These are phyloP conservation scores for Spinibarbus caldwelli DNA, from an alignment of 2,797 vertebrate genomes.

Conservation along the genomic window DNA sequence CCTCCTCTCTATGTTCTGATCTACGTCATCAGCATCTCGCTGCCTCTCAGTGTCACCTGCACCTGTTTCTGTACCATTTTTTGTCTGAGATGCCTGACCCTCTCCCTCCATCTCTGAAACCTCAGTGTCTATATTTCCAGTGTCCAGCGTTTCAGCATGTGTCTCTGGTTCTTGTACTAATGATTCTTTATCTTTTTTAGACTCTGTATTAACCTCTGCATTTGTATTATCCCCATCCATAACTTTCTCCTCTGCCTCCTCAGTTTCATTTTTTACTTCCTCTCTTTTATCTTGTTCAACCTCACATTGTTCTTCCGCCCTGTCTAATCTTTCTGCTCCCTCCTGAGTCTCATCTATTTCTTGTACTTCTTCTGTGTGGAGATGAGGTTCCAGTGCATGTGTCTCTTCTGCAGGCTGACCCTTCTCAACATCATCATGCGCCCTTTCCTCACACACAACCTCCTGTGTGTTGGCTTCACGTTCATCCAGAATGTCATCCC, in stretches of 20 bases:
- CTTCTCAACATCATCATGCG: slow-evolving; percentile 13
- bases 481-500: slow-evolving; percentile 58
- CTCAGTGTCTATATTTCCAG: slow-evolving; percentile 49
- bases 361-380: neutral
- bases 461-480: slow-evolving; percentile 31
- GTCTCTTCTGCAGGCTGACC: slow-evolving; percentile 20
- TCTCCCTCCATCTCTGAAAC: slow-evolving; percentile 64
- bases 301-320: slow-evolving; percentile 39
- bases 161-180: slow-evolving; percentile 44
- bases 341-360: slow-evolving; percentile 29
- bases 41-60: slow-evolving; percentile 34
- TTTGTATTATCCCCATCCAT: neutral
- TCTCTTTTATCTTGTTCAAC: slow-evolving; percentile 30
- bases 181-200: slow-evolving; percentile 60
- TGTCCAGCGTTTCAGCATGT: slow-evolving; percentile 58
- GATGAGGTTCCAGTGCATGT: slow-evolving; percentile 23
- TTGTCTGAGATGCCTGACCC: slow-evolving; percentile 46
- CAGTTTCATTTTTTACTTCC: slow-evolving; percentile 21
- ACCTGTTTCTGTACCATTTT: slow-evolving; percentile 50
- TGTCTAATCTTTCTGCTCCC: neutral
- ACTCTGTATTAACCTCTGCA: slow-evolving; percentile 49
- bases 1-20: neutral
- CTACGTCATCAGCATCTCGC: neutral
- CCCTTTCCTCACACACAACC: neutral
- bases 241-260: neutral